Evolutionary conservation across 2,113 vertebrate species (phyloP), one percentile per base, ranked within the genome.

Genomic region (Psilopogon haemacephalus): DNA sequence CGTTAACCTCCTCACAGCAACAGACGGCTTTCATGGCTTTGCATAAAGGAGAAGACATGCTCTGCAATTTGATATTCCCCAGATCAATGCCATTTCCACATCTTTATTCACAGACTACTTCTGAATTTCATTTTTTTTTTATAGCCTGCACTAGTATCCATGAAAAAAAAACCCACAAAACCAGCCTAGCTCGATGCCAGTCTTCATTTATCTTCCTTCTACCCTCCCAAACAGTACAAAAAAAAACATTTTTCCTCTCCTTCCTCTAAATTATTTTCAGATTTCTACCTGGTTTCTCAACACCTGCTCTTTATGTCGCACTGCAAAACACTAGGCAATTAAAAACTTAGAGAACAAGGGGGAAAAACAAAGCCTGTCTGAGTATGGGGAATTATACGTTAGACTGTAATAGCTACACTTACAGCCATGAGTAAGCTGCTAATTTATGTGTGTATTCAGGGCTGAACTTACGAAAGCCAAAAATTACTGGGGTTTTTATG

Each of bases 241-340:
- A 89, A 40, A 69, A 81, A 94, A 91, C 70, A 52, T 88, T 32
- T 32, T 60, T 91, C 33, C 86, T 67, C 20, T 27, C 28, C 42
- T 46, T 35, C 38, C 87, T 69, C 67, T 67, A 35, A 33, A 48
- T 89, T 35, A 33, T 21, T 33, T 15, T 33, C 13, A 60, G 11
- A 68, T 33, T 82, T 88, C 76, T 76, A 52, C 67, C 55, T n/a
- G 23, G 38, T 74, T 93, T 89, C 95, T 91, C 69, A 97, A 92
- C 94, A 97, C 93, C 96, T 97, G 92, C 74, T 94, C 79, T 97
- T 97, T 89, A 89, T 80, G 78, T 73, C 21, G 2, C 60, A 76
- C 82, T 86, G 70, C 84, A 93, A 93, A 97, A 96, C 59, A 86
- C 44, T 24, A 69, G 76, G 87, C 88, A 94, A 92, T 93, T 93